Evolutionary conservation across 1,140 invertebrate genomes (phyloP), one percentile per base, ranked within the genome.

Genomic region (Drosophila eugracilis): DNA sequence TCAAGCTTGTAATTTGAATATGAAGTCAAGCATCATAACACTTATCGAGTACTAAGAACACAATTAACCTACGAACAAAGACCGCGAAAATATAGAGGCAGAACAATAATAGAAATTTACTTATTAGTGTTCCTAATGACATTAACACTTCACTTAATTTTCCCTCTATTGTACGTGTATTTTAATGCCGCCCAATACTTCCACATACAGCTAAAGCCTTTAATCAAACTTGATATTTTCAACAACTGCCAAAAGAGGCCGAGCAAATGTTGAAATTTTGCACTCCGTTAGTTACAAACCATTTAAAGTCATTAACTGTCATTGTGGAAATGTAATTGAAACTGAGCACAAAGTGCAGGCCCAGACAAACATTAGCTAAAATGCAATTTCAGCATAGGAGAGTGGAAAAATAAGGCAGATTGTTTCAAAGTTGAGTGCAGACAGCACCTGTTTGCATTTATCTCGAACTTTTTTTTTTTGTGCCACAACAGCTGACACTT

Each of bases 391-490:
- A 7, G 14, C 14, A 12, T 7, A 2, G 14, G 0, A 17, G 24
- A 45, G 24, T 17, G 12, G 6, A 3, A 19, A 30, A 41, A 19
- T 0, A 15, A 15, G 17, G 15, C 28, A 36, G 19, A 44, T 17
- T 45, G 52, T 26, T 22, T 44, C 9, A 14, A 10, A 47, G 22
- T 41, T 44, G 34, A 4, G 26, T 32, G 21, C 28, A 28, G 62
- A 9, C 36, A 34, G 36, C 71, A 75, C 52, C 59, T 75, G 60
- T 58, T 75, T 47, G 39, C n/a, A 48, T 75, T 72, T 71, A 3
- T n/a, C 0, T 4, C 24, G 3, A 7, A 7, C 36, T 60, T 36
- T 54, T 54, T 5, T 22, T 60, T 49, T 53, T 49, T 9, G 12
- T 15, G 26, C 34, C n/a, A 26, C 66, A 63, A 26, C 42, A 49